These are phyloP conservation scores for Gavia stellata DNA, from an alignment of 2,113 vertebrate species.

Conservation along the genomic window DNA sequence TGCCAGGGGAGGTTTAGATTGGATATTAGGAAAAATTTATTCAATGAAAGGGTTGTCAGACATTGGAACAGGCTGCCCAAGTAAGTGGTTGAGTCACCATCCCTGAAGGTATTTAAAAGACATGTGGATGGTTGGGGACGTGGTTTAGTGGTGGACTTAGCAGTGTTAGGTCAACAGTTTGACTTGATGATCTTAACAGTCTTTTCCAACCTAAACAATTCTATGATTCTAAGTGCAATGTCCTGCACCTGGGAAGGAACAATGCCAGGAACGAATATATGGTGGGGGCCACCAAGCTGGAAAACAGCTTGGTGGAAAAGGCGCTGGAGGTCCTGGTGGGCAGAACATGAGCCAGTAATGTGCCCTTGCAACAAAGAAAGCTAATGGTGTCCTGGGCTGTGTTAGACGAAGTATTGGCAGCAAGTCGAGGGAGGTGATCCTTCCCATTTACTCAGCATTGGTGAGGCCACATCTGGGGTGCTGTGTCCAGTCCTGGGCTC, in stretches of 20 bases:
- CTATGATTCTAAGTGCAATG: not conserved
- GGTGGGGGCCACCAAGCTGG: not conserved
- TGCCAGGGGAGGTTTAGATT: too few relatives aligned
- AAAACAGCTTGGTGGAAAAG: not conserved
- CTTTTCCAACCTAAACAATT: too few relatives aligned
- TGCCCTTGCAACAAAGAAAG: not conserved
- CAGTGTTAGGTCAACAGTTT: too few relatives aligned
- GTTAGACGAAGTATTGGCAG: not conserved
- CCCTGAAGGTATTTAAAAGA: too few relatives aligned
- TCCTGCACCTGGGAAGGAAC: not conserved
- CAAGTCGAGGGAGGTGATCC: too few relatives aligned
- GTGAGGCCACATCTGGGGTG: not conserved
- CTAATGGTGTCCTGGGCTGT: not conserved
- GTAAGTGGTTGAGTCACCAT: too few relatives aligned
- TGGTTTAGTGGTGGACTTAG: too few relatives aligned
- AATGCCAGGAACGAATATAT: not conserved
- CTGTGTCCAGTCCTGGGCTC: not conserved
- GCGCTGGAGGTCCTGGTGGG: not conserved
- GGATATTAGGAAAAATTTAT: too few relatives aligned
- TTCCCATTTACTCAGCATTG: not conserved
- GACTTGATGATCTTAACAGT: too few relatives aligned
- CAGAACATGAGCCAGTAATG: not conserved
- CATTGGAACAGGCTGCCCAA: too few relatives aligned
- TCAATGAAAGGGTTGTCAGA: too few relatives aligned
- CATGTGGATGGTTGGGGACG: too few relatives aligned